A percentile compares a stretch with the other conserved stretches of the same genome.
These are phyloP conservation scores for Thelaira solivaga DNA, from an alignment of 2,888 invertebrate species.

Conservation along the genomic window DNA sequence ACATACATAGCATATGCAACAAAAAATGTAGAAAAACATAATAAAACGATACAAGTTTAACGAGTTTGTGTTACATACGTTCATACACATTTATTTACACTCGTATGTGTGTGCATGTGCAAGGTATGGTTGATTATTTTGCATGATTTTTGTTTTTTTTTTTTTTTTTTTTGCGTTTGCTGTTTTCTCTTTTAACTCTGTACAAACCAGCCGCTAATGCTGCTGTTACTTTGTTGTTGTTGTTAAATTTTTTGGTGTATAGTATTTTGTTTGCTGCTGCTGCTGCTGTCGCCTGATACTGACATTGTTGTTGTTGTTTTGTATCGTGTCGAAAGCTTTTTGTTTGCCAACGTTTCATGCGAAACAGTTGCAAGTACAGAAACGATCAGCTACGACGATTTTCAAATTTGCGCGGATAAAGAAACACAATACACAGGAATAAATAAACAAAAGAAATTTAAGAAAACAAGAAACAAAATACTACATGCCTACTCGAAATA, in stretches of 20 bases:
- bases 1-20: no score
- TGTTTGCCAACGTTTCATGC: conserved; percentile 70
- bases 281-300: conserved; percentile 37
- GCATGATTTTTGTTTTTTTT: no score
- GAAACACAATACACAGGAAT: conserved; percentile 45
- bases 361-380: conserved; percentile 76
- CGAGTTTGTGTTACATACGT: conserved; percentile 41
- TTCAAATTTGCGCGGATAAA: conserved; percentile 73
- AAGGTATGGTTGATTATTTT: conserved; percentile 57
- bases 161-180: conserved; percentile 51
- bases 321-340: conserved; percentile 71
- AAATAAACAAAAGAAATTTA: conserved; percentile 34
- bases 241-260: conserved; percentile 15
- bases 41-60: conserved; percentile 58
- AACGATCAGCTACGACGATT: conserved; percentile 76
- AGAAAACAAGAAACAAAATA: no score
- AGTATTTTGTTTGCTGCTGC: conserved; percentile 31
- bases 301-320: conserved; percentile 55
- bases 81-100: background rate
- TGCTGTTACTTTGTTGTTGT: conserved; percentile 13
- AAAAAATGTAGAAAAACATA: conserved; percentile 8
- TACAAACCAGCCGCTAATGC: conserved; percentile 47
- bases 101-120: background rate
- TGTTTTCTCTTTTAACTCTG: conserved; percentile 65
- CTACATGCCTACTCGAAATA: conserved; percentile 32